Conservation (phyloP, 1,140 invertebrate species). For the Drosophila pachea region DNA sequence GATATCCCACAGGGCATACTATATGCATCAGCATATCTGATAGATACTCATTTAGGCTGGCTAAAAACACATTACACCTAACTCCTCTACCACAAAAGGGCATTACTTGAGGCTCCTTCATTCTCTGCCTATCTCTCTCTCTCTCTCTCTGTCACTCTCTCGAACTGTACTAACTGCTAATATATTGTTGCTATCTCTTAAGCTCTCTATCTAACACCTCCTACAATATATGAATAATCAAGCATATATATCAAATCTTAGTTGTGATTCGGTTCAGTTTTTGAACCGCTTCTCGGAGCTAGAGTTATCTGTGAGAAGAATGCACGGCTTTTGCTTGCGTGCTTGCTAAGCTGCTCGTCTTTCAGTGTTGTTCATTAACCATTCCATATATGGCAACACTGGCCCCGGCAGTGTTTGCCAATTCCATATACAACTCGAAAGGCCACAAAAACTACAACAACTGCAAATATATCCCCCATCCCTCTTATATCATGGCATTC, state of each 20-base stretch:
- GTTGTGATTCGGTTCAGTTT: not conserved
- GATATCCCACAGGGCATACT: not conserved
- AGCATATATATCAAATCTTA: not conserved
- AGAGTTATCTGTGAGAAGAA: not conserved
- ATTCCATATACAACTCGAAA: constrained; percentile 1
- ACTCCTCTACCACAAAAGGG: not conserved
- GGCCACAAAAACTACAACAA: not conserved
- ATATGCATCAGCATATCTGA: constrained; percentile 3
- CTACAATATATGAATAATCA: not conserved
- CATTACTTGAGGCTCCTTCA: not conserved
- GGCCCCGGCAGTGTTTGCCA: not conserved
- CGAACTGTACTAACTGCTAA: constrained; percentile 15
- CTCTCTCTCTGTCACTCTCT: not conserved
- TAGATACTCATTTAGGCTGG: constrained; percentile 7
- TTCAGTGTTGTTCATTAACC: constrained; percentile 16
- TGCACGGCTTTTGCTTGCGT: constrained; percentile 36
- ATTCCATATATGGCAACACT: constrained; percentile 6
- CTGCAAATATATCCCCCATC: not conserved
- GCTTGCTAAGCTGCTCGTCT: constrained; percentile 38
- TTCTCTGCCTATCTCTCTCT: not conserved
- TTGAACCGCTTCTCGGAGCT: not conserved
- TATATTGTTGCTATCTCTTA: constrained; percentile 7
- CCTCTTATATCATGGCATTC: constrained; percentile 1
- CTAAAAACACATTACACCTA: not conserved
- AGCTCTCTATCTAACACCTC: not conserved